These are phyloP conservation scores for Sebastes melanostomus DNA, from an alignment of 2,797 vertebrate species.

Conservation along the genomic window DNA sequence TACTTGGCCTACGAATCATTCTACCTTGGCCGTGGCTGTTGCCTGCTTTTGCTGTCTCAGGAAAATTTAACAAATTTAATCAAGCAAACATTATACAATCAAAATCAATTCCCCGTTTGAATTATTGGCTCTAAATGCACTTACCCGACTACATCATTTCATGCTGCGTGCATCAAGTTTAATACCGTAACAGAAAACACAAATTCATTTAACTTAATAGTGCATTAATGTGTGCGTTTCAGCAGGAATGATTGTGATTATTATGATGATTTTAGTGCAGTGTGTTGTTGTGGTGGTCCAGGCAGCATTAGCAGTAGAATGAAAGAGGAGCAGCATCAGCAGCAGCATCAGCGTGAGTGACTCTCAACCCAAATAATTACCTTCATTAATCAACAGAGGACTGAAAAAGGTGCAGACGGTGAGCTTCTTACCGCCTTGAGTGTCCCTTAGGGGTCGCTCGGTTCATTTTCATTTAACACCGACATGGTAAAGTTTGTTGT, in stretches of 20 bases:
- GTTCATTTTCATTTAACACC: slow-evolving; percentile 36
- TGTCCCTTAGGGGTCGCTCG: slow-evolving; percentile 1
- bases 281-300: neutral
- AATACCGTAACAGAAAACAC: neutral
- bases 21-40: too few species aligned
- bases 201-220: neutral
- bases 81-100: neutral
- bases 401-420: slow-evolving; percentile 37
- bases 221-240: neutral
- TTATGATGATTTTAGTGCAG: neutral
- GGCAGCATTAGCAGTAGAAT: neutral
- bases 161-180: neutral
- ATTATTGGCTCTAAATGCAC: neutral
- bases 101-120: neutral
- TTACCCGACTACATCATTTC: neutral
- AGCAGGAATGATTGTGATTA: neutral
- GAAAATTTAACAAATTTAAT: neutral
- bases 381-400: slow-evolving; percentile 61
- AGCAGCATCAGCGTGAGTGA: slow-evolving; percentile 20
- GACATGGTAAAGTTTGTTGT: neutral
- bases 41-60: too few species aligned
- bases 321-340: slow-evolving; percentile 1
- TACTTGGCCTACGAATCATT: neutral
- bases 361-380: slow-evolving; percentile 56
- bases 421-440: slow-evolving; percentile 15